A percentile compares a stretch with the other conserved stretches of the same genome.
Evolutionary conservation across 2,113 vertebrate species (phyloP).

Genomic region (Callopanchax toddi): DNA sequence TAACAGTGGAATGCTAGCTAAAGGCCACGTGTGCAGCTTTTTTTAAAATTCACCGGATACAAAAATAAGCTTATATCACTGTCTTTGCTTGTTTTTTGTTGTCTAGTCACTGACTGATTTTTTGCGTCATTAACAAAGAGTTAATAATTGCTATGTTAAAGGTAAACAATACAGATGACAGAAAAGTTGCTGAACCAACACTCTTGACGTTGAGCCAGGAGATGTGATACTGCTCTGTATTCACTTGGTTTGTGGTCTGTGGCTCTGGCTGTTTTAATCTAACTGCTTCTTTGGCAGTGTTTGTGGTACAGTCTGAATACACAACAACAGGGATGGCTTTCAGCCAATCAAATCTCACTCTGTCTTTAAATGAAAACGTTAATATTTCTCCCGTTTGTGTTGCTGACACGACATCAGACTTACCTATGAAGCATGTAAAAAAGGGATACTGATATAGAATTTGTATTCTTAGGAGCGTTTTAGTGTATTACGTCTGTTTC

Average conservation of each 20-base stretch:
- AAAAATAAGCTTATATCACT: too few species aligned
- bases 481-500: constrained; percentile 9
- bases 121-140: constrained; percentile 43
- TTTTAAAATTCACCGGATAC: too few species aligned
- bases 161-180: constrained; percentile 46
- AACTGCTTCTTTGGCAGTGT: neutral
- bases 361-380: neutral
- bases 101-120: constrained; percentile 30
- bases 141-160: constrained; percentile 30
- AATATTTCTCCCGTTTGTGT: neutral
- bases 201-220: constrained; percentile 28
- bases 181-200: constrained; percentile 50
- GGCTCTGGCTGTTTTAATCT: neutral
- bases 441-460: constrained; percentile 1
- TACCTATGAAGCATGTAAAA: constrained; percentile 11
- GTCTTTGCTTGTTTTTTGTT: constrained; percentile 16
- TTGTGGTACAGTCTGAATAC: neutral
- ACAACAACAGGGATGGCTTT: neutral
- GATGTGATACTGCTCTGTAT: constrained; percentile 1
- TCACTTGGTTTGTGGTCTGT: constrained; percentile 7
- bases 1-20: too few species aligned
- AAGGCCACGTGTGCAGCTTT: too few species aligned
- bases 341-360: neutral
- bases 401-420: neutral
- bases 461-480: neutral